Percentiles rank a stretch among this genome's conserved stretches.
These are phyloP conservation scores for Lacanobia oleracea DNA, from an alignment of 2,888 invertebrate species.

Conservation along the genomic window DNA sequence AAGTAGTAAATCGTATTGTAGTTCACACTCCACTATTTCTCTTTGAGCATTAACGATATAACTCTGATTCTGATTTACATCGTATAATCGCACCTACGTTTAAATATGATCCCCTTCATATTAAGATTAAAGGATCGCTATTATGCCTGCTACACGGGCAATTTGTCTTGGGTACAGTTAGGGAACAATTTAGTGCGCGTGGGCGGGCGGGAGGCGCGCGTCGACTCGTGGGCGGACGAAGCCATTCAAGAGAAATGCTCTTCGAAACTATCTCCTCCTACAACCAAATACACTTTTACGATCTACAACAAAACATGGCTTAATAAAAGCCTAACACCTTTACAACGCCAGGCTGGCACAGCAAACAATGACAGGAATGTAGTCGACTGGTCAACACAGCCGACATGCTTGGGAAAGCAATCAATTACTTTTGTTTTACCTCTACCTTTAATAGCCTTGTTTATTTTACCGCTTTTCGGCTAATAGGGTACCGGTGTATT, in stretches of 20 bases:
- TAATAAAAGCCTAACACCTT: slow-evolving; percentile 81
- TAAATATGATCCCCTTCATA: slow-evolving; percentile 69
- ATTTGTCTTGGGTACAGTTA: slow-evolving; percentile 87
- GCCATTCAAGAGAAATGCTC: slow-evolving; percentile 84
- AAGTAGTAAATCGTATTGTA: slow-evolving; percentile 5
- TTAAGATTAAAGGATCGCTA: slow-evolving; percentile 79
- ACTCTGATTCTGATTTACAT: slow-evolving; percentile 36
- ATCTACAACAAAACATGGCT: slow-evolving; percentile 78
- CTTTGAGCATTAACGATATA: slow-evolving; percentile 9
- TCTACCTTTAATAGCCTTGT: slow-evolving; percentile 41
- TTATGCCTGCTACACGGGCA: slow-evolving; percentile 76
- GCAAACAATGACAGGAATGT: slow-evolving; percentile 68
- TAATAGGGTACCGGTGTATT: slow-evolving; percentile 45
- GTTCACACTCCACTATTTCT: slow-evolving; percentile 18
- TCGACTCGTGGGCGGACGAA: slow-evolving; percentile 81
- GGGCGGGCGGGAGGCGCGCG: slow-evolving; percentile 83
- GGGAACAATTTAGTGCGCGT: slow-evolving; percentile 84
- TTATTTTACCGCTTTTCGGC: slow-evolving; percentile 49
- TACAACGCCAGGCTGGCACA: slow-evolving; percentile 71
- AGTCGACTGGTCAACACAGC: slow-evolving; percentile 56
- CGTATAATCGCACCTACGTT: slow-evolving; percentile 26
- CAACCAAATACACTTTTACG: slow-evolving; percentile 80
- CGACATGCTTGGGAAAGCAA: slow-evolving; percentile 58
- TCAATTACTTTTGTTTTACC: slow-evolving; percentile 57
- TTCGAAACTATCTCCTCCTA: slow-evolving; percentile 76